Evolutionary conservation across 2,797 vertebrate genomes (phyloP).

Genomic region (Xiphorhynchus erythropygius): DNA sequence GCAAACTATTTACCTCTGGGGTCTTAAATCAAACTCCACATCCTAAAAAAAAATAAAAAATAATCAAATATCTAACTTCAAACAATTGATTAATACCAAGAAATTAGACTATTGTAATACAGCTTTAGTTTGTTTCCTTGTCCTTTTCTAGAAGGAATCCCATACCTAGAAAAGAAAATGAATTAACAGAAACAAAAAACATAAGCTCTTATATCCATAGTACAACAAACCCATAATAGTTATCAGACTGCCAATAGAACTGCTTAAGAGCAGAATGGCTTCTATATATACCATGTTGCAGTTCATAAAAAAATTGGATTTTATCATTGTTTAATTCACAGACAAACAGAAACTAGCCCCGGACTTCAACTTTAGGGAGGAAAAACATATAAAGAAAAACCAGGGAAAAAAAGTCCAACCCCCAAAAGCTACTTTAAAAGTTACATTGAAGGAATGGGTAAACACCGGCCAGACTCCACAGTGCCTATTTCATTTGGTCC

Average conservation of each 20-base stretch:
- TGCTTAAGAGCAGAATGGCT: background rate
- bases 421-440: background rate
- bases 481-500: background rate
- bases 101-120: background rate
- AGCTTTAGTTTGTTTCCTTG: background rate
- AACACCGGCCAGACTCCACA: background rate
- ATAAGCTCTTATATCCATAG: background rate
- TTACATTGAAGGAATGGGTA: background rate
- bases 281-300: background rate
- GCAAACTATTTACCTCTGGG: background rate
- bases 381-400: background rate
- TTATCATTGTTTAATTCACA: background rate
- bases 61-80: background rate
- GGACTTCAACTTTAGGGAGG: background rate
- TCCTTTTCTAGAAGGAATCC: background rate
- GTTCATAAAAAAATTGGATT: background rate
- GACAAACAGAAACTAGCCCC: background rate
- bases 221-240: background rate
- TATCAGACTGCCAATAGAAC: background rate
- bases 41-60: background rate
- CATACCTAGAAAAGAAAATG: background rate
- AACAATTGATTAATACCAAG: background rate
- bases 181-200: background rate
- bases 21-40: background rate
- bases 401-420: fast-evolving